A percentile compares a stretch with the other conserved stretches of the same genome.
Evolutionary conservation across 37 sponge, comb jelly and placozoan genomes (phyloP).

Genomic region (Beroe forskalii): DNA sequence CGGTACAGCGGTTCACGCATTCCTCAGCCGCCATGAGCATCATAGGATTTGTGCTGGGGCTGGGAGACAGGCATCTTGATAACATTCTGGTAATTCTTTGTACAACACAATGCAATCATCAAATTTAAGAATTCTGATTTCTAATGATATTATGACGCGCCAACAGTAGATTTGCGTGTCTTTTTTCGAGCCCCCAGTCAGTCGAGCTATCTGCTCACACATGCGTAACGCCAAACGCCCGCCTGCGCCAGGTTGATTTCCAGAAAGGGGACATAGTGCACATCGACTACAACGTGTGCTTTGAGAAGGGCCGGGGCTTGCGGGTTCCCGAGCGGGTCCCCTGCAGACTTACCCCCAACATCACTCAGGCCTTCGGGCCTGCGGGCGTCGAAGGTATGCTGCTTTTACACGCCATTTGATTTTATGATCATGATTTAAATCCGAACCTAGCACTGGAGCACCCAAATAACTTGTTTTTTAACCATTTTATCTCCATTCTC

Average conservation of each 20-base stretch:
- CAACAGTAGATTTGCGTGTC: too few relatives aligned
- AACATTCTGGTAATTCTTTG: conserved; percentile 81
- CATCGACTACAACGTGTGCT: conserved; percentile 99
- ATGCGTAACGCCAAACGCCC: too few relatives aligned
- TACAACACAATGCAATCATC: too few relatives aligned
- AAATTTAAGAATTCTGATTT: too few relatives aligned
- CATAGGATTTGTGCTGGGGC: conserved; percentile 97
- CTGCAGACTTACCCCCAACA: conserved; percentile 95
- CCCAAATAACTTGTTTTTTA: too few relatives aligned
- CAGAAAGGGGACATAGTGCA: conserved; percentile 78
- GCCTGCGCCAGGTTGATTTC: conserved; percentile 65
- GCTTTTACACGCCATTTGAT: too few relatives aligned
- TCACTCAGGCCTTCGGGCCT: conserved; percentile 87
- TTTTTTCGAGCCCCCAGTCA: too few relatives aligned
- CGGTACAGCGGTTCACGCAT: conserved; percentile 83
- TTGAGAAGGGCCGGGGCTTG: conserved; percentile 94
- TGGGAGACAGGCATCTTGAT: conserved; percentile 98
- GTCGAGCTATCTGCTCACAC: too few relatives aligned
- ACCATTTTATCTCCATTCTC: too few relatives aligned
- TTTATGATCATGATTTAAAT: too few relatives aligned
- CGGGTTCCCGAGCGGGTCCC: conserved; percentile 98
- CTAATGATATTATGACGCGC: too few relatives aligned
- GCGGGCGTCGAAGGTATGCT: conserved; percentile 85
- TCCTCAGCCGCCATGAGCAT: conserved; percentile 99
- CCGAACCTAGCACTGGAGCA: too few relatives aligned